A percentile compares a stretch with the other conserved stretches of the same genome.
These are phyloP conservation scores for Drosophila santomea DNA, from an alignment of 1,140 invertebrate genomes.

Conservation along the genomic window DNA sequence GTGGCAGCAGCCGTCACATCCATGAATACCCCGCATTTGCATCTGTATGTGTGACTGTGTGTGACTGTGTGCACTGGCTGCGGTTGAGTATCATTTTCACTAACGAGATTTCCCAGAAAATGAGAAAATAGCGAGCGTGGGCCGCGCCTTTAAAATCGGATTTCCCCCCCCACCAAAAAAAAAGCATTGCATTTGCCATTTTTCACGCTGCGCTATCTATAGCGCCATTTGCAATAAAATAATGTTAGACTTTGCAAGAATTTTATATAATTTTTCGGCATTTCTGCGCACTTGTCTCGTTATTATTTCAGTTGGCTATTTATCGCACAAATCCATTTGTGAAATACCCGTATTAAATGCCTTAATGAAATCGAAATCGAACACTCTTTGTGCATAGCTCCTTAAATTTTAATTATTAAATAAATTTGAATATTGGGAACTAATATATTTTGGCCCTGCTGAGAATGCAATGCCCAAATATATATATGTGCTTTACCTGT, in stretches of 20 bases:
- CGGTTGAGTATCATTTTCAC: constrained; percentile 38
- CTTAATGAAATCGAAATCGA: too few species aligned
- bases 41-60: constrained; percentile 4
- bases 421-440: too few species aligned
- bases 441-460: too few species aligned
- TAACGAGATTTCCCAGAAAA: constrained; percentile 68
- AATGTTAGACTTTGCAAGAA: constrained; percentile 9
- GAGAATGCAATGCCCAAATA: not conserved
- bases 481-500: not conserved
- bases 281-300: too few species aligned
- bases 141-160: constrained; percentile 30
- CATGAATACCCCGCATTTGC: constrained; percentile 22
- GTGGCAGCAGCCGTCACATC: constrained; percentile 44
- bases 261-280: not conserved
- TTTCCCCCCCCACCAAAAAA: constrained; percentile 16
- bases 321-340: too few species aligned
- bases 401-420: too few species aligned
- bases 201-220: constrained; percentile 44
- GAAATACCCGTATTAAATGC: too few species aligned
- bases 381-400: too few species aligned
- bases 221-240: constrained; percentile 65
- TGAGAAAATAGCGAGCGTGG: not conserved
- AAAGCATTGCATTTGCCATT: constrained; percentile 60
- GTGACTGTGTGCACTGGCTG: constrained; percentile 8
- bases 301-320: too few species aligned